A percentile compares a stretch with the other conserved stretches of the same genome.
Evolutionary conservation across 1,140 invertebrate species (phyloP).

Genomic region (Arion vulgaris): DNA sequence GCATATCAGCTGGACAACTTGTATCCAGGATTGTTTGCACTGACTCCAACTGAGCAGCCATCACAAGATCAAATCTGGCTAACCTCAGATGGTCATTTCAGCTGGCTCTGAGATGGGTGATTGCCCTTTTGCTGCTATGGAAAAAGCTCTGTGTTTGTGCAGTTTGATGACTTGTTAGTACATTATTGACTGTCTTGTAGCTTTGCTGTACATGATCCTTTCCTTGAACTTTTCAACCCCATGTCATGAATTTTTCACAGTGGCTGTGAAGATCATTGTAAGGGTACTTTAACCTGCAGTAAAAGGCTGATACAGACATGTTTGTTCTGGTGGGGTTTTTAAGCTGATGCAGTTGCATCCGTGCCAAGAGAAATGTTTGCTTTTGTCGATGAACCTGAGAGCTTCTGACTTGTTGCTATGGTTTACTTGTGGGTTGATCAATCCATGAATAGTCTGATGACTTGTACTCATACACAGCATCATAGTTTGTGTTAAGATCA

Average conservation of each 20-base stretch:
- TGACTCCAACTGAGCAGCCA: background rate
- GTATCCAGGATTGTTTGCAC: background rate
- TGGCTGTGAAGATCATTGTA: slow-evolving; percentile 2
- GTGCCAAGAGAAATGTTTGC: slow-evolving; percentile 1
- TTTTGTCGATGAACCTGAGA: background rate
- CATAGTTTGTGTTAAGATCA: background rate
- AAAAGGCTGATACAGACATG: background rate
- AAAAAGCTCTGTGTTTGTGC: background rate
- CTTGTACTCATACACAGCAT: background rate
- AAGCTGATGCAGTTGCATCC: background rate
- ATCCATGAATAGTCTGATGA: background rate
- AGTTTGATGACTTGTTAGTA: background rate
- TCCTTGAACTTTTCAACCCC: background rate
- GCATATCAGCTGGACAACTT: slow-evolving; percentile 16
- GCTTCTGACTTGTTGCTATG: background rate
- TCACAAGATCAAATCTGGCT: background rate
- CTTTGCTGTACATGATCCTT: background rate
- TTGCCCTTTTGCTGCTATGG: background rate
- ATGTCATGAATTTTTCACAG: background rate
- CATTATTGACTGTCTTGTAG: background rate
- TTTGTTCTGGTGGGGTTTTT: background rate
- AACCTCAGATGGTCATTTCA: background rate
- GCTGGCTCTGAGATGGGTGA: slow-evolving; percentile 8
- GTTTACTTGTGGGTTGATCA: background rate
- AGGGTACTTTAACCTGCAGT: background rate